Base-by-base conservation (phyloP, 1,140 invertebrate genomes). In the Phortica variegata region DNA sequence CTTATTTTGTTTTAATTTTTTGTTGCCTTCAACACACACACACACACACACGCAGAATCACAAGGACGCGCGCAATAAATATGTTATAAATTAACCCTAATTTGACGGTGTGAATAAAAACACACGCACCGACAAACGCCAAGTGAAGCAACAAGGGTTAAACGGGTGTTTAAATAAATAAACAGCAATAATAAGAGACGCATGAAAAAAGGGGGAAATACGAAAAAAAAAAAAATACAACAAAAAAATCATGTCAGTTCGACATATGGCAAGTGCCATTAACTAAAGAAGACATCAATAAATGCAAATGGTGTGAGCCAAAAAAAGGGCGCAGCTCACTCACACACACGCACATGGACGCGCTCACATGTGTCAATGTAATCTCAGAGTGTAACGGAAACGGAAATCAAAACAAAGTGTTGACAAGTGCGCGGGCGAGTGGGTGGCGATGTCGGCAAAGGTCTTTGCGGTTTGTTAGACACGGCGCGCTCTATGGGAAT, bases 341-440 rank as follows among this genome's bases (percentile, higher is more conserved):
- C n/a, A n/a, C n/a, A n/a, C n/a, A n/a, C n/a, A n/a, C n/a, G n/a
- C n/a, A n/a, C n/a, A n/a, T n/a, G n/a, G n/a, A n/a, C n/a, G n/a
- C 6, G 12, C 26, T 12, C 26, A 29, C 13, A 34, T 15, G 32
- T 34, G 8, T 34, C 9, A n/a, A n/a, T 34, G 32, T 34, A 15
- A 47, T 49, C 34, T 41, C n/a, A n/a, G n/a, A n/a, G 46, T 13
- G 43, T 49, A 53, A 48, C 60, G 57, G 57, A 68, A 68, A 58
- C 63, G 63, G 63, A 68, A 68, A 68, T 68, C 63, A 69, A 65
- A 68, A 69, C 63, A 68, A 68, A 68, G 63, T 68, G 63, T 60
- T 68, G 63, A 68, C 63, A 68, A 63, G 63, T 68, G 63, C 60
- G 36, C 65, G 23, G 5, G 23, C 23, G 23, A 6, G 23, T 26